Conservation (phyloP, 2,797 vertebrate genomes). For the Ctenosaura bakeri region DNA sequence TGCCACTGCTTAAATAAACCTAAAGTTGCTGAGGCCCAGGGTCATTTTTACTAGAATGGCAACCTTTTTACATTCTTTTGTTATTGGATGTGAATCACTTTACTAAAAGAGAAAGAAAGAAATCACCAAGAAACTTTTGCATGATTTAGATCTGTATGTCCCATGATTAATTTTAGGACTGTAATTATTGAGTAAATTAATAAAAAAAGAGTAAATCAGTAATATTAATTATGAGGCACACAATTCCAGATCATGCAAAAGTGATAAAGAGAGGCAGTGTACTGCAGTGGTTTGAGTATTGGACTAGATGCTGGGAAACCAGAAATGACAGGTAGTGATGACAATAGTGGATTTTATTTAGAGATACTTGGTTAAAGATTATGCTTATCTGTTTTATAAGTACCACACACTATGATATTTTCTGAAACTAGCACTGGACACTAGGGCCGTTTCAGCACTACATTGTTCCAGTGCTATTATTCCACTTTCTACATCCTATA, state of each 20-base stretch:
- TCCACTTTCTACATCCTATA: too few relatives aligned
- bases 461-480: too few relatives aligned
- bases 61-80: conserved; percentile 36
- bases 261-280: too few relatives aligned
- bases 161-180: neutral
- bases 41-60: conserved; percentile 26
- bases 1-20: conserved; percentile 9
- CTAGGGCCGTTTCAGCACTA: too few relatives aligned
- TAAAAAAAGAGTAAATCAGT: too few relatives aligned
- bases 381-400: too few relatives aligned
- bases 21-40: conserved; percentile 9
- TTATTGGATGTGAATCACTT: neutral
- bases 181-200: conserved; percentile 1
- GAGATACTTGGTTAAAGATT: neutral
- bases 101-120: conserved; percentile 35
- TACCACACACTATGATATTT: neutral
- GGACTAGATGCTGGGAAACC: too few relatives aligned
- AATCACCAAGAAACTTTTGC: conserved; percentile 27
- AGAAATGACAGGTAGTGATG: neutral
- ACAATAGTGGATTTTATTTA: neutral
- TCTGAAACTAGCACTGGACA: neutral
- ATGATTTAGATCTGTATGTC: neutral
- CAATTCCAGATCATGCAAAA: too few relatives aligned
- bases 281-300: too few relatives aligned
- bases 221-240: too few relatives aligned